Percentiles rank a stretch among this genome's conserved stretches.
Conservation (phyloP, 2,888 invertebrate genomes). For the Athalia circularis region DNA sequence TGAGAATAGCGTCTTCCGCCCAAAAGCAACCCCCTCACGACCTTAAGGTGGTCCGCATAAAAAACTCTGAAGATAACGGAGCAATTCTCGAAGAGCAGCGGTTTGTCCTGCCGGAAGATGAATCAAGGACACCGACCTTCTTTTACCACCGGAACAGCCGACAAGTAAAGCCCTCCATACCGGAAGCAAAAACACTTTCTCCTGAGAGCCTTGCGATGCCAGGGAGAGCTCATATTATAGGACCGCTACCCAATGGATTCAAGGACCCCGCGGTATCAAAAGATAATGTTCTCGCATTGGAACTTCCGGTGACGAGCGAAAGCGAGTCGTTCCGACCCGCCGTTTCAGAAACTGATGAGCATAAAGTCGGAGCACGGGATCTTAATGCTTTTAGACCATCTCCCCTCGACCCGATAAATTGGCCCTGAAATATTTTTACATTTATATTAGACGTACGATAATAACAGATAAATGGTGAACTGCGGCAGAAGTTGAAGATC, state of each 20-base stretch:
- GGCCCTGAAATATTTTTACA: not conserved
- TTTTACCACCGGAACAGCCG: not conserved
- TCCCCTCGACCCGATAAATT: constrained; percentile 16
- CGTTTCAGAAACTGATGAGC: not conserved
- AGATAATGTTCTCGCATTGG: constrained; percentile 12
- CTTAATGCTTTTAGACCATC: constrained; percentile 2
- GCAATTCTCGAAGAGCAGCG: not conserved
- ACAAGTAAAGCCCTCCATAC: not conserved
- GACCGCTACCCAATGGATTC: constrained; percentile 34
- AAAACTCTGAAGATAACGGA: not conserved
- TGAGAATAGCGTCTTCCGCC: not conserved
- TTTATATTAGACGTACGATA: not conserved
- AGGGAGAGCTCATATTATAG: constrained; percentile 30
- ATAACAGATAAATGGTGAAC: not conserved
- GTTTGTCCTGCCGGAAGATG: not conserved
- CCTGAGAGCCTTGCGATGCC: constrained; percentile 31
- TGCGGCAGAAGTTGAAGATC: not conserved
- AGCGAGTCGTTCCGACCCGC: no score
- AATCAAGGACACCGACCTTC: not conserved
- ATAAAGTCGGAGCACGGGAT: not conserved
- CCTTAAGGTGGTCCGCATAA: not conserved
- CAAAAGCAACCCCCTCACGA: constrained; percentile 15
- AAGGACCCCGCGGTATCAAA: constrained; percentile 21
- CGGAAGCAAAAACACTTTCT: constrained; percentile 11
- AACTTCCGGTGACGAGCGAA: not conserved